Evolutionary conservation across 2,888 invertebrate genomes (phyloP).

Genomic region (Orchestes rusci): DNA sequence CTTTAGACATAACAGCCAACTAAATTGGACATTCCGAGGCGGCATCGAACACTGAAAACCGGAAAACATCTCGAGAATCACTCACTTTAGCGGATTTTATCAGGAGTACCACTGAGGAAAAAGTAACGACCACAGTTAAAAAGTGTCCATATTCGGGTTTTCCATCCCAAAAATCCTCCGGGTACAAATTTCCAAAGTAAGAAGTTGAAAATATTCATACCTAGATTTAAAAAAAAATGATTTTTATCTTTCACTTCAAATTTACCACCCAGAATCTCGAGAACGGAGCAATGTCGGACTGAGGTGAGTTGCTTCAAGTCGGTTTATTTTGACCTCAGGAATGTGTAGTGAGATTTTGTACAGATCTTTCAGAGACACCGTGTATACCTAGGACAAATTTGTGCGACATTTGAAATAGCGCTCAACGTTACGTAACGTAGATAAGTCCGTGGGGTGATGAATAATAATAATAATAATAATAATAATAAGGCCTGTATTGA

Average conservation of each 20-base stretch:
- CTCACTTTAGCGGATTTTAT: background rate
- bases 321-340: background rate
- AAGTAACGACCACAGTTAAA: background rate
- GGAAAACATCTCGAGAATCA: background rate
- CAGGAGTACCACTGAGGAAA: background rate
- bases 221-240: background rate
- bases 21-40: background rate
- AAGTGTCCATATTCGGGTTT: background rate
- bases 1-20: too few species aligned
- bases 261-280: background rate
- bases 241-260: background rate
- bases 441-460: too few species aligned
- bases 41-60: background rate
- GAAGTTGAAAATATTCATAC: background rate
- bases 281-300: slow-evolving; percentile 1
- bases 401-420: too few species aligned
- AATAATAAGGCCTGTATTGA: too few species aligned
- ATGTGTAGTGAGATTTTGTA: slow-evolving; percentile 1
- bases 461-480: too few species aligned
- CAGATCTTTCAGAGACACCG: background rate
- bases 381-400: too few species aligned
- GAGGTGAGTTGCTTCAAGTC: slow-evolving; percentile 3
- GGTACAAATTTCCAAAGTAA: background rate
- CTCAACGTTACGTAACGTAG: too few species aligned
- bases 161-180: background rate